Evolutionary conservation across 1,140 invertebrate genomes (phyloP).

Genomic region (Tribolium madens): DNA sequence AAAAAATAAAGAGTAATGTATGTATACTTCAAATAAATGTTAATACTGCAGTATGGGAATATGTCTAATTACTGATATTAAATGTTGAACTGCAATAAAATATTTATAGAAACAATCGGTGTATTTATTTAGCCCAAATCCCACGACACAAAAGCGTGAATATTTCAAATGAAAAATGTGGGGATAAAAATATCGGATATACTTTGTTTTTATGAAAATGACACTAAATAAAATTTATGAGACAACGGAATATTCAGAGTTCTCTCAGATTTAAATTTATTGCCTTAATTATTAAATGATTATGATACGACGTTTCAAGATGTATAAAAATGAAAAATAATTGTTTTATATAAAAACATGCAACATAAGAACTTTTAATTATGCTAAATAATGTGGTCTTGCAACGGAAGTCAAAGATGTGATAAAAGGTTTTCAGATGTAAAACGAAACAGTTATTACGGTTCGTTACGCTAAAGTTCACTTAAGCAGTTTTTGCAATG

Average conservation of each 20-base stretch:
- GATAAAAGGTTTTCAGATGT: neutral
- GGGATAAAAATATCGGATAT: neutral
- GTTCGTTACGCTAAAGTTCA: neutral
- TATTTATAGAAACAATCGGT: slow-evolving; percentile 19
- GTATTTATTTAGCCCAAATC: neutral
- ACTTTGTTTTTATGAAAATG: no score
- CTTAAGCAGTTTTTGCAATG: neutral
- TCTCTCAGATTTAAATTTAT: no score
- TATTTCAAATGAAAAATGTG: no score
- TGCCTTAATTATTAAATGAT: no score
- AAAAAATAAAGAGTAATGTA: slow-evolving; percentile 32
- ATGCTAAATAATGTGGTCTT: neutral
- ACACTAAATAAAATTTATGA: no score
- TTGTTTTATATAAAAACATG: no score
- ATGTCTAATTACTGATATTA: slow-evolving; percentile 43
- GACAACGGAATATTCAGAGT: no score
- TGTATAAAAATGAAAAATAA: no score
- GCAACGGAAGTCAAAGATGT: neutral
- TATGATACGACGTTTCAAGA: no score
- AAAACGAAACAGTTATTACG: neutral
- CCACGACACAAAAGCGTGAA: no score
- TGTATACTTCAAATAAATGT: slow-evolving; percentile 38
- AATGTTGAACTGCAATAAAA: slow-evolving; percentile 38
- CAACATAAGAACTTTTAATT: neutral
- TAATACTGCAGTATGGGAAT: slow-evolving; percentile 31